phyloP scores from a whole-genome alignment of 2,113 vertebrate species.

The Gymnobelideus leadbeateri region DNA sequence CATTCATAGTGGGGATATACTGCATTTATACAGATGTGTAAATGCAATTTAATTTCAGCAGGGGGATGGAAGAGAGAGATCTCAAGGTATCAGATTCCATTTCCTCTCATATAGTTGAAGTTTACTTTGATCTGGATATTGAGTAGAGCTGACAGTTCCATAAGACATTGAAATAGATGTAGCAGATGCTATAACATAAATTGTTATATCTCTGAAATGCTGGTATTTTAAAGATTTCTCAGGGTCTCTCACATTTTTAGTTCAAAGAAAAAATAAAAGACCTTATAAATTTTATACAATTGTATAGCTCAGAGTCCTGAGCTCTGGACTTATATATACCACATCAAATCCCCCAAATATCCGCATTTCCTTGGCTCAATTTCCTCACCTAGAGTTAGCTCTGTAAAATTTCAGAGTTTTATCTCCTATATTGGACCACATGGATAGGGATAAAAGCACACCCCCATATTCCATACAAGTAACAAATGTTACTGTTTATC shows the following conservation, averaged over 20 bases:
- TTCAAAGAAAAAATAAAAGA: not conserved
- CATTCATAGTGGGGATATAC: not conserved
- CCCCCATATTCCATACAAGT: not conserved
- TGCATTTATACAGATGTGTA: not conserved
- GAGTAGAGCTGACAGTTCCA: not conserved
- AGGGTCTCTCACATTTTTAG: not conserved
- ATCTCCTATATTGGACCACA: not conserved
- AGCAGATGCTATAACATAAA: not conserved
- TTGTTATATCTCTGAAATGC: not conserved
- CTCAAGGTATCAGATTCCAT: not conserved
- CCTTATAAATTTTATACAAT: not conserved
- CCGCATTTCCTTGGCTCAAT: not conserved
- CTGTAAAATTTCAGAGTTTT: not conserved
- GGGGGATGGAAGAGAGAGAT: not conserved
- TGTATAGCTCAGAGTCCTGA: not conserved
- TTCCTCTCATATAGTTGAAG: not conserved
- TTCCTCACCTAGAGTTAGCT: not conserved
- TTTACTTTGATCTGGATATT: not conserved
- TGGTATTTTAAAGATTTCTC: not conserved
- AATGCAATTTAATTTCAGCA: not conserved
- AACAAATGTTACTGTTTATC: not conserved
- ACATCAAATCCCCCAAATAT: not conserved
- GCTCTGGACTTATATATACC: not conserved
- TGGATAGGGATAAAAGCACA: not conserved
- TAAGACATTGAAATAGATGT: not conserved